These are phyloP conservation scores for Pogonomyrmex californicus DNA, from an alignment of 1,140 invertebrate species.

Conservation along the genomic window DNA sequence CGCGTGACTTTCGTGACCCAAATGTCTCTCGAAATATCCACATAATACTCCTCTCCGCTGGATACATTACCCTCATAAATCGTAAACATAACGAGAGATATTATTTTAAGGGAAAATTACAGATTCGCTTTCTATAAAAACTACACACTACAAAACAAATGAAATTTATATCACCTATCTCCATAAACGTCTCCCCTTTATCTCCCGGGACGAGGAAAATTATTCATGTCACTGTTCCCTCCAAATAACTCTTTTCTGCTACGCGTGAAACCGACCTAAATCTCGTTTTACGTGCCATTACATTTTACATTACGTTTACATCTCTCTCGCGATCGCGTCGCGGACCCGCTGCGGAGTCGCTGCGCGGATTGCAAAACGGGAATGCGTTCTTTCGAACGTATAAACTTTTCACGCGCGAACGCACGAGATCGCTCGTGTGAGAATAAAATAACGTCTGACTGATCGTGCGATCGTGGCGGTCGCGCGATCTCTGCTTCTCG, in stretches of 20 bases:
- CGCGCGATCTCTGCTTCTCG: not conserved
- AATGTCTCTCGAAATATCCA: not conserved
- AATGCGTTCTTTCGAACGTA: not conserved
- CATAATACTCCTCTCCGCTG: not conserved
- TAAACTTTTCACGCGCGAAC: conserved; percentile 28
- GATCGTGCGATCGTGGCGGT: not conserved
- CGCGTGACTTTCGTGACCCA: not conserved
- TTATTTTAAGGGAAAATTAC: no score
- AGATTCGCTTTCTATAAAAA: not conserved
- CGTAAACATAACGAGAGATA: not conserved
- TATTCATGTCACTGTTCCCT: not conserved
- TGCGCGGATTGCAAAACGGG: not conserved
- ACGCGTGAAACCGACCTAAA: not conserved
- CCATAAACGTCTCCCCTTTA: not conserved
- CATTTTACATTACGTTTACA: conserved; percentile 26
- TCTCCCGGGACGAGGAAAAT: not conserved
- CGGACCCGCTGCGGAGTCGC: no score
- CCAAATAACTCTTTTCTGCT: not conserved
- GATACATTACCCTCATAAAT: not conserved
- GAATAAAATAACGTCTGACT: conserved; percentile 37
- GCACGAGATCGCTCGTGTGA: conserved; percentile 29
- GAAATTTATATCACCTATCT: not conserved
- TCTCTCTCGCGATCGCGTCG: not conserved
- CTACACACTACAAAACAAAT: not conserved
- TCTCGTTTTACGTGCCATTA: conserved; percentile 44